These are phyloP conservation scores for Elanoides forficatus DNA, from an alignment of 2,113 vertebrate genomes.

Conservation along the genomic window DNA sequence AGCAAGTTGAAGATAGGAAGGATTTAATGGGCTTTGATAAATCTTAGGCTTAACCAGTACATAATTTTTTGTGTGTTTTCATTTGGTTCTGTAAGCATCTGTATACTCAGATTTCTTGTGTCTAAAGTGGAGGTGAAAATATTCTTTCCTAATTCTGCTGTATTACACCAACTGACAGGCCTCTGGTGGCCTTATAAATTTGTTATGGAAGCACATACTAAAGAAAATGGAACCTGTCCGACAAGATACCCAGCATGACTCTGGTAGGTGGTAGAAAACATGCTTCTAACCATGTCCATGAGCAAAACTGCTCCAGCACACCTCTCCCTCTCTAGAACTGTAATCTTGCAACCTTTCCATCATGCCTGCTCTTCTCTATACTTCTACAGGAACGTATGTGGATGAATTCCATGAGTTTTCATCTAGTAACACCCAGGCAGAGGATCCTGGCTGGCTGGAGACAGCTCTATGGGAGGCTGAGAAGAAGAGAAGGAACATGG, in stretches of 20 bases:
- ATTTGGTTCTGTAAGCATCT: background rate
- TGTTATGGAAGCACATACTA: slow-evolving; percentile 28
- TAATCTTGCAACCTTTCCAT: background rate
- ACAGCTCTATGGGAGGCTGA: background rate
- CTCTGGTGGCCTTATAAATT: slow-evolving; percentile 54
- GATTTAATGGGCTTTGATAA: background rate
- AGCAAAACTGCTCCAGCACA: background rate
- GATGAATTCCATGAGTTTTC: background rate
- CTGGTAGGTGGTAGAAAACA: background rate
- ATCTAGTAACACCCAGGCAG: background rate
- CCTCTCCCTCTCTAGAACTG: background rate
- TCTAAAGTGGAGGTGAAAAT: background rate
- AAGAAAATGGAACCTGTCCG: slow-evolving; percentile 42
- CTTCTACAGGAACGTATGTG: background rate
- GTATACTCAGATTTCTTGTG: background rate
- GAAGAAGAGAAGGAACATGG: background rate
- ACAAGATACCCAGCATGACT: background rate
- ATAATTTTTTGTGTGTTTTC: background rate
- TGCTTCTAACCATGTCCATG: background rate
- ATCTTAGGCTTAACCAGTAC: background rate
- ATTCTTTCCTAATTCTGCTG: background rate
- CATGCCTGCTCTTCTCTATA: background rate
- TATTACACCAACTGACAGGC: background rate
- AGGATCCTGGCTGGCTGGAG: background rate
- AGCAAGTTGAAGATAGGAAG: background rate